A percentile compares a stretch with the other conserved stretches of the same genome.
Evolutionary conservation across 2,113 vertebrate genomes (phyloP).

Genomic region (Poeciliopsis turrubarensis): DNA sequence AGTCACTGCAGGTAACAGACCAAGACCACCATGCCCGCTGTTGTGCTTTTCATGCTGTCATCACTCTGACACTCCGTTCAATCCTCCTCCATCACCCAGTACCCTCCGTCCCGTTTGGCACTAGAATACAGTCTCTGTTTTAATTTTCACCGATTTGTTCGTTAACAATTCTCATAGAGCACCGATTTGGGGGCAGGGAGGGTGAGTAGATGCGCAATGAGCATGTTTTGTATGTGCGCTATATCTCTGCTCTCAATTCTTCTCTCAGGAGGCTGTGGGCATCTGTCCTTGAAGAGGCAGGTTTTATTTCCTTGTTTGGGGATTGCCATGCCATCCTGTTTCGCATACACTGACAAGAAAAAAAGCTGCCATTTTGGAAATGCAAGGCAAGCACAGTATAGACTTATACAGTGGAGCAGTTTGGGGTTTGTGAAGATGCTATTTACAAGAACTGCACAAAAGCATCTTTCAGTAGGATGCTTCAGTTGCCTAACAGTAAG

Average conservation of each 20-base stretch:
- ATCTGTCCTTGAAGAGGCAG: slow-evolving; percentile 68
- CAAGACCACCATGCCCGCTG: slow-evolving; percentile 37
- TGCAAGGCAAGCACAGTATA: slow-evolving; percentile 5
- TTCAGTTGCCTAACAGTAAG: too few relatives aligned
- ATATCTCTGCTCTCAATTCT: slow-evolving; percentile 75
- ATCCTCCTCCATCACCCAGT: slow-evolving; percentile 6
- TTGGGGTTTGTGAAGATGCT: neutral
- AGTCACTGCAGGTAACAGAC: slow-evolving; percentile 76
- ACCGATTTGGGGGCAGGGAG: slow-evolving; percentile 68
- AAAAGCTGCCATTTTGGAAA: slow-evolving; percentile 75
- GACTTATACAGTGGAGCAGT: neutral
- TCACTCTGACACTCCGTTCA: slow-evolving; percentile 31
- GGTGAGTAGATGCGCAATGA: slow-evolving; percentile 62
- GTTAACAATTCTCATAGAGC: slow-evolving; percentile 71
- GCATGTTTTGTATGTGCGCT: slow-evolving; percentile 71
- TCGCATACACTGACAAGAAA: slow-evolving; percentile 67
- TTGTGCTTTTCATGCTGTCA: slow-evolving; percentile 15
- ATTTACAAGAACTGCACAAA: too few relatives aligned
- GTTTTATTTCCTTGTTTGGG: slow-evolving; percentile 61
- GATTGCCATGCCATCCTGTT: slow-evolving; percentile 70
- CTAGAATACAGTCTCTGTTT: slow-evolving; percentile 44
- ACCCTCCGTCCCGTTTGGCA: slow-evolving; percentile 10
- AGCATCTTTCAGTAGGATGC: too few relatives aligned
- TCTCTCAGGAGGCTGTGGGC: slow-evolving; percentile 73
- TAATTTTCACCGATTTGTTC: slow-evolving; percentile 75